Percentiles rank a stretch among this genome's conserved stretches.
phyloP scores from a whole-genome alignment of 92 coral and sea anemone species.

The Hydrozoanthus gracilis region DNA sequence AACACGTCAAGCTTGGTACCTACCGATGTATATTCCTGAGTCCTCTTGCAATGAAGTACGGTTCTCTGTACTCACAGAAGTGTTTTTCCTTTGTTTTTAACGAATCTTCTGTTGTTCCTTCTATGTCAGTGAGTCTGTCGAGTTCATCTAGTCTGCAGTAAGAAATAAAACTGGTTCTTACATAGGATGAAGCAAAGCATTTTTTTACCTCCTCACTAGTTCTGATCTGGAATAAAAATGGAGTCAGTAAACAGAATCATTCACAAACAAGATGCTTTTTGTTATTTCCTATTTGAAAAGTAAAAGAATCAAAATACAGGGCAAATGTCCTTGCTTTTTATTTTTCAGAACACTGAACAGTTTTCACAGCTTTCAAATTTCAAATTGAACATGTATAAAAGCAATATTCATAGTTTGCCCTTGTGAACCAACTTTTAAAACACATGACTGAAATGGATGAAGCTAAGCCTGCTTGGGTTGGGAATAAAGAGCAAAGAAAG shows the following conservation, averaged over 20 bases:
- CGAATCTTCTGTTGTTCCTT: neutral
- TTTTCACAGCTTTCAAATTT: too few species aligned
- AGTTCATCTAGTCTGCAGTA: conserved; percentile 33
- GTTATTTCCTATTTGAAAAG: neutral
- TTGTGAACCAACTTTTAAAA: neutral
- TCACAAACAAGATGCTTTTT: neutral
- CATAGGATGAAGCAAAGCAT: neutral
- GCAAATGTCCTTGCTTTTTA: too few species aligned
- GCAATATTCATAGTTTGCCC: neutral
- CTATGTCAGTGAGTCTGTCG: conserved; percentile 13
- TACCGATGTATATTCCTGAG: neutral
- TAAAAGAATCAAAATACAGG: neutral
- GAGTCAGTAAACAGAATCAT: neutral
- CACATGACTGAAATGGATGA: neutral
- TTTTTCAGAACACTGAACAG: too few species aligned
- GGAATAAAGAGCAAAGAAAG: neutral
- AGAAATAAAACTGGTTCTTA: neutral
- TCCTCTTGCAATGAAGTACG: conserved; percentile 4
- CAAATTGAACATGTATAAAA: too few species aligned
- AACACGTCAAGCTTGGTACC: conserved; percentile 6
- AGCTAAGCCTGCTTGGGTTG: neutral
- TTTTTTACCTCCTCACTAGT: conserved; percentile 14
- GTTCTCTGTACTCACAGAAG: conserved; percentile 39
- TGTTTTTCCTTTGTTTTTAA: neutral
- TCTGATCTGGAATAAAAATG: neutral